phyloP scores from a whole-genome alignment of 2,888 invertebrate genomes.

The Ligdia adustata region DNA sequence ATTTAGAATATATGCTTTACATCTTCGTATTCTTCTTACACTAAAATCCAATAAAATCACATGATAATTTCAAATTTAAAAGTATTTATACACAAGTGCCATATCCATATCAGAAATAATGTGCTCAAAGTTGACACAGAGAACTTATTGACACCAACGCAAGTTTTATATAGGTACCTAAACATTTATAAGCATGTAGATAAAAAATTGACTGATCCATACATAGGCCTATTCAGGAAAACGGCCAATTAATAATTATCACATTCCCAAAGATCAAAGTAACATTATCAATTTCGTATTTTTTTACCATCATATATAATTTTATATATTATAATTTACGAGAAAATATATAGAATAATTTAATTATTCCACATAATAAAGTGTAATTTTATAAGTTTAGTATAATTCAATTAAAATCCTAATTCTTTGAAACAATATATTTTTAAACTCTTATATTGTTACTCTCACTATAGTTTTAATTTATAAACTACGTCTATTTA shows the following conservation, averaged over 20 bases:
- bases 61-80: constrained; percentile 40
- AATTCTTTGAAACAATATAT: constrained; percentile 41
- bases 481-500: constrained; percentile 19
- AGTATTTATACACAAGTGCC: constrained; percentile 43
- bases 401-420: constrained; percentile 44
- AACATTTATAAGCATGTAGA: constrained; percentile 7
- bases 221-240: constrained; percentile 60
- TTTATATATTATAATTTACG: constrained; percentile 42
- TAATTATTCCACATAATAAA: constrained; percentile 57
- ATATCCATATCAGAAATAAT: constrained; percentile 44
- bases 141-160: constrained; percentile 32
- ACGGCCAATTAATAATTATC: constrained; percentile 47
- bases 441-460: constrained; percentile 38
- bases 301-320: constrained; percentile 37
- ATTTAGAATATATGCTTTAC: constrained; percentile 82
- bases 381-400: constrained; percentile 52
- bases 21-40: constrained; percentile 41
- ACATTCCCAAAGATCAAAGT: constrained; percentile 51
- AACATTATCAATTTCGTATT: constrained; percentile 46
- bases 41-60: constrained; percentile 32
- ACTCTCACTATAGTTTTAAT: constrained; percentile 52
- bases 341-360: constrained; percentile 52
- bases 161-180: constrained; percentile 19
- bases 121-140: constrained; percentile 49
- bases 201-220: constrained; percentile 32